Evolutionary conservation across 2,888 invertebrate genomes (phyloP).

Genomic region (Bellardia bayeri): DNA sequence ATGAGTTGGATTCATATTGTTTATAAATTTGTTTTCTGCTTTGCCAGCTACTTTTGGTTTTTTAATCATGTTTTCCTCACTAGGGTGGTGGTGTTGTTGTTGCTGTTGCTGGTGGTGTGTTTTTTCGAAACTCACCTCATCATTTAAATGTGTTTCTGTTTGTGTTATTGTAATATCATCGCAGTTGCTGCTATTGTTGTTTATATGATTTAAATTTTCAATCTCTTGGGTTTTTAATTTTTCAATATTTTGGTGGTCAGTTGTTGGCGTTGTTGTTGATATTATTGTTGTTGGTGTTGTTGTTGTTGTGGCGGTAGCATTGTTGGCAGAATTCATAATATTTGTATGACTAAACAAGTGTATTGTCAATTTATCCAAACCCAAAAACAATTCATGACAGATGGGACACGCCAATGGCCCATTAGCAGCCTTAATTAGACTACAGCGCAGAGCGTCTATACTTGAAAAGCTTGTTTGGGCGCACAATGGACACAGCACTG

Average conservation of each 20-base stretch:
- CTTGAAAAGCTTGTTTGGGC: slow-evolving; percentile 89
- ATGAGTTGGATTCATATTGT: slow-evolving; percentile 55
- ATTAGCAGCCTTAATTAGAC: slow-evolving; percentile 90
- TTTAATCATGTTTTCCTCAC: slow-evolving; percentile 33
- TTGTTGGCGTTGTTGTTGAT: slow-evolving; percentile 31
- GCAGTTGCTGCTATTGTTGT: slow-evolving; percentile 51
- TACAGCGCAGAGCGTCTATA: slow-evolving; percentile 88
- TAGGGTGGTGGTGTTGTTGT: neutral
- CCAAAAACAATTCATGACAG: slow-evolving; percentile 90
- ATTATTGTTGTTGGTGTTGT: slow-evolving; percentile 39
- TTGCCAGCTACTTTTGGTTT: slow-evolving; percentile 32
- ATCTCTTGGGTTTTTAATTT: slow-evolving; percentile 69
- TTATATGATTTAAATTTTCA: slow-evolving; percentile 68
- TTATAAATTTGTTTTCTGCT: slow-evolving; percentile 38
- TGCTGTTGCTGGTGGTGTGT: slow-evolving; percentile 29
- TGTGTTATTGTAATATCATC: slow-evolving; percentile 32
- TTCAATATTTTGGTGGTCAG: slow-evolving; percentile 75
- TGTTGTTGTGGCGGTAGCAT: slow-evolving; percentile 30
- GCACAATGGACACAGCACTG: slow-evolving; percentile 91
- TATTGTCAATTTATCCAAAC: slow-evolving; percentile 93
- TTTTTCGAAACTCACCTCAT: slow-evolving; percentile 38
- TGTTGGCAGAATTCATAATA: slow-evolving; percentile 73
- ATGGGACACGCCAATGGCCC: slow-evolving; percentile 91
- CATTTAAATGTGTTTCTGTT: slow-evolving; percentile 37
- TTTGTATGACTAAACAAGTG: slow-evolving; percentile 91